phyloP scores from a whole-genome alignment of 2,797 vertebrate genomes.

The Potorous gilbertii region DNA sequence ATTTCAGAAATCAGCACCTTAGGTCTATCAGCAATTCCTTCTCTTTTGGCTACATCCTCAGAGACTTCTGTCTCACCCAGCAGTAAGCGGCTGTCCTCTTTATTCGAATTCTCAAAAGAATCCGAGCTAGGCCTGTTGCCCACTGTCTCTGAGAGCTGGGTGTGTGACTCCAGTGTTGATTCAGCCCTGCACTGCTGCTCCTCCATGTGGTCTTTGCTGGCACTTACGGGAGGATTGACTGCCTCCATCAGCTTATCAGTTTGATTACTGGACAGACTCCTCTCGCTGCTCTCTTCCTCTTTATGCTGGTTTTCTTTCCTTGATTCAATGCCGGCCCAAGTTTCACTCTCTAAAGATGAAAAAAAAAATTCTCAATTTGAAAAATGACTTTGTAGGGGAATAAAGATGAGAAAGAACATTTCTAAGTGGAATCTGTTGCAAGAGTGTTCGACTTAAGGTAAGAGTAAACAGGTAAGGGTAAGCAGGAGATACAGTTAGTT shows the following conservation, averaged over 20 bases:
- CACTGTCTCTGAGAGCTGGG: slow-evolving; percentile 81
- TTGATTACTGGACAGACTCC: slow-evolving; percentile 53
- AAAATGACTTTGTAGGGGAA: slow-evolving; percentile 74
- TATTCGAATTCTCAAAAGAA: slow-evolving; percentile 76
- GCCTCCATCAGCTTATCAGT: slow-evolving; percentile 58
- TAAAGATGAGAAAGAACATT: slow-evolving; percentile 45
- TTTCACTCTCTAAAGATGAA: slow-evolving; percentile 82
- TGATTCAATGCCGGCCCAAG: slow-evolving; percentile 74
- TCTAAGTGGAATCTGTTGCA: slow-evolving; percentile 43
- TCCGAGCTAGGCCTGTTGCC: slow-evolving; percentile 74
- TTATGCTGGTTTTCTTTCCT: slow-evolving; percentile 68
- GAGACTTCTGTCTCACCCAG: slow-evolving; percentile 77
- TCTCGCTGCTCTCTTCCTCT: slow-evolving; percentile 59
- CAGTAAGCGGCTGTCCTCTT: slow-evolving; percentile 73
- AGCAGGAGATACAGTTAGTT: slow-evolving; percentile 20
- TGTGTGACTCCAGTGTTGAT: slow-evolving; percentile 76
- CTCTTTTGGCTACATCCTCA: slow-evolving; percentile 79
- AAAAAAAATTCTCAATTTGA: slow-evolving; percentile 77
- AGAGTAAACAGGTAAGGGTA: slow-evolving; percentile 32
- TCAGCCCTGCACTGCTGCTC: slow-evolving; percentile 79
- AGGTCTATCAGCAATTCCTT: slow-evolving; percentile 62
- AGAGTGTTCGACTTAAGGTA: slow-evolving; percentile 45
- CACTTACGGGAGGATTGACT: slow-evolving; percentile 59
- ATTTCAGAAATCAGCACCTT: slow-evolving; percentile 56
- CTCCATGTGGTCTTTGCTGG: slow-evolving; percentile 79